Percentiles rank a stretch among this genome's conserved stretches.
Evolutionary conservation across 2,888 invertebrate species (phyloP).

Genomic region (Drosophila nr. fundita): DNA sequence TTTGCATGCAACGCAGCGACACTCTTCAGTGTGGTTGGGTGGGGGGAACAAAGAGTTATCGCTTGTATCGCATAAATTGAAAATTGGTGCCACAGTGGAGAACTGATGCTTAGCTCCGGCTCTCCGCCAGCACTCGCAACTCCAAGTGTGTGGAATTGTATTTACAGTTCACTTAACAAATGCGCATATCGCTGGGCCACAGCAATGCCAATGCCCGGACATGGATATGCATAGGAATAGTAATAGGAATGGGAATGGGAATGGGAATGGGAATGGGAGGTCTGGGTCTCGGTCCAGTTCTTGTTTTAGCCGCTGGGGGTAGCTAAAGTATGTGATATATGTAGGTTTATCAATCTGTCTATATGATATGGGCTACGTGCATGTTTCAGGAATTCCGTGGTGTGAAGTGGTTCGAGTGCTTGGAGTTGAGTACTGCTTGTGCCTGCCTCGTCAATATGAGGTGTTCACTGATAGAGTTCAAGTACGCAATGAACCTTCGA

Average conservation of each 20-base stretch:
- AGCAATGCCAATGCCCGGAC: slow-evolving; percentile 36
- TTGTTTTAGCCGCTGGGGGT: slow-evolving; percentile 1
- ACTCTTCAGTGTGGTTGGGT: background rate
- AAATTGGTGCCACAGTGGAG: slow-evolving; percentile 58
- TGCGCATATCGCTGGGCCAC: slow-evolving; percentile 62
- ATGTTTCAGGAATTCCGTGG: slow-evolving; percentile 15
- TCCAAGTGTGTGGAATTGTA: slow-evolving; percentile 65
- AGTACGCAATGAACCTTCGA: slow-evolving; percentile 56
- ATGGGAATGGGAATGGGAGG: background rate
- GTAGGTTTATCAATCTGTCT: slow-evolving; percentile 46
- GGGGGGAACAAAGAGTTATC: slow-evolving; percentile 65
- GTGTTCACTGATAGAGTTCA: slow-evolving; percentile 47
- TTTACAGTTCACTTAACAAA: slow-evolving; percentile 78
- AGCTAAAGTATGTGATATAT: slow-evolving; percentile 34
- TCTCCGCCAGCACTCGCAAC: slow-evolving; percentile 17
- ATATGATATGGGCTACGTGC: slow-evolving; percentile 37
- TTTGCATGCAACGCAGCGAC: slow-evolving; percentile 49
- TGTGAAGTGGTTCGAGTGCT: slow-evolving; percentile 38
- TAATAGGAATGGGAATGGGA: background rate
- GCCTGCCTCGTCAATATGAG: slow-evolving; percentile 16
- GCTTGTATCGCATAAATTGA: slow-evolving; percentile 66
- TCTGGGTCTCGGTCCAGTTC: background rate
- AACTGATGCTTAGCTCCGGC: slow-evolving; percentile 27
- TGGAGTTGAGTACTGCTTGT: slow-evolving; percentile 31
- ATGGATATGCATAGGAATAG: slow-evolving; percentile 16